phyloP scores from a whole-genome alignment of 2,888 invertebrate species.

The Mythimna pallens region DNA sequence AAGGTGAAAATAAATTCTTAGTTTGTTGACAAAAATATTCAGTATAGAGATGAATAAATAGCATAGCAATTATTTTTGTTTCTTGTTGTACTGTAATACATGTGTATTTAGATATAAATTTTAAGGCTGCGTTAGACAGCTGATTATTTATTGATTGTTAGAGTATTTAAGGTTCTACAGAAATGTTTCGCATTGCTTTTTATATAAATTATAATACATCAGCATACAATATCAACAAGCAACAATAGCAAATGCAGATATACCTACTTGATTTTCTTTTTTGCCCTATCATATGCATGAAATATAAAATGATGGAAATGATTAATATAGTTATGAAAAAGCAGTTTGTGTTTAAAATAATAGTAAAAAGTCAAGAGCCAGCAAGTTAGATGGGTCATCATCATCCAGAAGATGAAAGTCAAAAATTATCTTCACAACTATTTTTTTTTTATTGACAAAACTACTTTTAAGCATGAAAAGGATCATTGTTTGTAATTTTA shows the following conservation, averaged over 20 bases:
- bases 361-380: conserved; percentile 16
- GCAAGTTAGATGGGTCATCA: conserved; percentile 6
- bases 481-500: neutral
- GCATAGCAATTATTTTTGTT: conserved; percentile 37
- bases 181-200: conserved; percentile 47
- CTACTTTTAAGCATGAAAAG: neutral
- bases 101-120: conserved; percentile 28
- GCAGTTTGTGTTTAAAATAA: conserved; percentile 22
- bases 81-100: conserved; percentile 33
- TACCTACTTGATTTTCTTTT: conserved; percentile 44
- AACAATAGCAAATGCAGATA: conserved; percentile 52
- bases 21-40: neutral
- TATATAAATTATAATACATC: conserved; percentile 15
- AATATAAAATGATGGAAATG: conserved; percentile 49
- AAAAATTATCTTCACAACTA: neutral
- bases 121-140: neutral
- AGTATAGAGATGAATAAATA: conserved; percentile 3
- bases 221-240: conserved; percentile 42
- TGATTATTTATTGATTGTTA: conserved; percentile 2
- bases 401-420: neutral
- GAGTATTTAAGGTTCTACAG: conserved; percentile 3
- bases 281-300: conserved; percentile 50
- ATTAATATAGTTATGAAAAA: conserved; percentile 24
- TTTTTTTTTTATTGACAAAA: too few species aligned
- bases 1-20: conserved; percentile 42